Conservation (phyloP, 2,113 vertebrate species). For the Barnardius zonarius region DNA sequence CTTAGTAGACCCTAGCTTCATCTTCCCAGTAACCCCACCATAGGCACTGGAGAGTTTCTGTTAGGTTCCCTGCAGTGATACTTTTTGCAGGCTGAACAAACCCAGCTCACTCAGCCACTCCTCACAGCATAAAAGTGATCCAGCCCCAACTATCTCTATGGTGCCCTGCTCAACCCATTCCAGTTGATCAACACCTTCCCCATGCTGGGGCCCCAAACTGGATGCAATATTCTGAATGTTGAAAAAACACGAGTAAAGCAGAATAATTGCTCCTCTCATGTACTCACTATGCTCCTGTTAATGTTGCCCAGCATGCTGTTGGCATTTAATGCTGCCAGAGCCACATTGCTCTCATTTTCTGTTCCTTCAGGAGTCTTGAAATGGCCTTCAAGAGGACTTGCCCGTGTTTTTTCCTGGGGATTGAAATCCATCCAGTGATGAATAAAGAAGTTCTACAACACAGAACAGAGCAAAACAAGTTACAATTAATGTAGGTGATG, state of each 20-base stretch:
- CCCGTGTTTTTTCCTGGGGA: not conserved
- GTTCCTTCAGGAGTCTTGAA: not conserved
- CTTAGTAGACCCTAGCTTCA: not conserved
- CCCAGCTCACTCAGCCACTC: not conserved
- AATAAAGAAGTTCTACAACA: not conserved
- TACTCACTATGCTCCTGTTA: not conserved
- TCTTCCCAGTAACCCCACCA: not conserved
- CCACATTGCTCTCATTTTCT: not conserved
- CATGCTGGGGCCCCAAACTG: not conserved
- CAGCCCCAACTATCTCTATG: not conserved
- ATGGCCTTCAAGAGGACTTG: not conserved
- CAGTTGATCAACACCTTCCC: not conserved
- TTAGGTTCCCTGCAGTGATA: not conserved
- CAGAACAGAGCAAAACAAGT: not conserved
- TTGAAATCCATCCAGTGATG: not conserved
- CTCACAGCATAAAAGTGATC: not conserved
- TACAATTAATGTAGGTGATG: not conserved
- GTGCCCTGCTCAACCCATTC: not conserved
- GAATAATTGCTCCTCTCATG: not conserved
- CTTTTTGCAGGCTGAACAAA: not conserved
- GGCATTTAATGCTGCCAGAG: not conserved
- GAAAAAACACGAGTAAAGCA: not conserved
- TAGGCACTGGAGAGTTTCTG: not conserved
- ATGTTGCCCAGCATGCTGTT: not conserved
- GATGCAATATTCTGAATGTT: not conserved